Evolutionary conservation across 2,113 vertebrate species (phyloP), one percentile per base, ranked within the genome.

Genomic region (Excalfactoria chinensis): DNA sequence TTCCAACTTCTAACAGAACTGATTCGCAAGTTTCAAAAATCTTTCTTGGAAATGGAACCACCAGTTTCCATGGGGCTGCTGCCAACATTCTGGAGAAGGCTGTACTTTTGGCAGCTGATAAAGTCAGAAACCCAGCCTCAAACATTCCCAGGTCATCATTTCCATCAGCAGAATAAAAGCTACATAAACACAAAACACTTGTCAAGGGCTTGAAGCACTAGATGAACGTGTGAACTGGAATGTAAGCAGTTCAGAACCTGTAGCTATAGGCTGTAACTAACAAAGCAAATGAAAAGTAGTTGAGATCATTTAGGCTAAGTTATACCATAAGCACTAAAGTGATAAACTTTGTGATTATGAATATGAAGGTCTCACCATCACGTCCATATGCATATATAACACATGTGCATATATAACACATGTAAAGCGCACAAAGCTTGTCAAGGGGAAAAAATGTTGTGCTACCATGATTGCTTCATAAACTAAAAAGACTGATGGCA

Each of bases 231-330:
- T 46, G 71, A 87, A 76, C 19, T 37, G 5, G 12, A 83, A 11
- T 22, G 28, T 62, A 90, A 89, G 15, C 0, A 0, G 35, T 62
- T 87, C 76, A 87, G 40, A 91, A 70, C 5, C 28, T 83, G 58
- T 11, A 62, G 59, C 23, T 62, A 37, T 40, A 83, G 30, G 68
- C 49, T 85, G 70, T 9, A 89, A 87, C 71, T 76, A 87, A 79
- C 26, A 67, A 82, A 73, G 19, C 10, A 90, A 93, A 90, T 77
- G 25, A 67, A 85, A 94, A 83, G 64, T 68, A 85, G 59, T 87
- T 82, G 75, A 41, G 91, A 85, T 23, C 73, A 14, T 62, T 92
- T 55, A 78, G 63, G 68, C 49, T 85, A 86, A 91, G 51, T 56
- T 90, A 74, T 9, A 71, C 2, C 51, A 74, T 60, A 30, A 89